Percentiles rank a stretch among this genome's conserved stretches.
Evolutionary conservation across 2,888 invertebrate species (phyloP).

Genomic region (Atethmia centrago): DNA sequence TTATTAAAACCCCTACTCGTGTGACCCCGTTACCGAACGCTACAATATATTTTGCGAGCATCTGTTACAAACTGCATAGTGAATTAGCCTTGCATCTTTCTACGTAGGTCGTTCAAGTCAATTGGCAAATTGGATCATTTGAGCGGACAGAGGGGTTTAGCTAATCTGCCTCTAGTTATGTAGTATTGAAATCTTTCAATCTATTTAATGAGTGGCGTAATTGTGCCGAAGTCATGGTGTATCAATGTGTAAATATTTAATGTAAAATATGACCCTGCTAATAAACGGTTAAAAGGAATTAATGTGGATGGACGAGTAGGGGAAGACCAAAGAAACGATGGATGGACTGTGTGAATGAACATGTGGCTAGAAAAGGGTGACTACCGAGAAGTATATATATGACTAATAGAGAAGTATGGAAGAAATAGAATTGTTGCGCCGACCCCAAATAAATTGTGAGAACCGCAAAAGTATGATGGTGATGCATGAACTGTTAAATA

Average conservation of each 20-base stretch:
- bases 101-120: slow-evolving; percentile 49
- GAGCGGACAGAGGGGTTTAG: slow-evolving; percentile 38
- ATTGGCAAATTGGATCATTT: slow-evolving; percentile 58
- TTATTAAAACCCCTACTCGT: not conserved
- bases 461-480: not conserved
- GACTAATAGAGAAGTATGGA: not conserved
- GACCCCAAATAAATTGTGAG: no score
- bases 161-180: slow-evolving; percentile 43
- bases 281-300: not conserved
- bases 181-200: slow-evolving; percentile 39
- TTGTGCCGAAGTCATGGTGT: not conserved
- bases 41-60: slow-evolving; percentile 2
- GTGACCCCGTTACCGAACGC: not conserved
- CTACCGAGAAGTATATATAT: not conserved
- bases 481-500: not conserved
- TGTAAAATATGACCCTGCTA: not conserved
- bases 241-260: not conserved
- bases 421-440: not conserved
- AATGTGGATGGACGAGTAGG: no score
- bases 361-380: not conserved
- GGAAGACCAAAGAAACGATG: not conserved
- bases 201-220: slow-evolving; percentile 16
- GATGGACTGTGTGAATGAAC: not conserved
- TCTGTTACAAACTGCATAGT: slow-evolving; percentile 40
- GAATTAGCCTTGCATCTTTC: slow-evolving; percentile 55